Base-by-base conservation (phyloP, 2,113 vertebrate genomes). In the Coptodon rendalli region DNA sequence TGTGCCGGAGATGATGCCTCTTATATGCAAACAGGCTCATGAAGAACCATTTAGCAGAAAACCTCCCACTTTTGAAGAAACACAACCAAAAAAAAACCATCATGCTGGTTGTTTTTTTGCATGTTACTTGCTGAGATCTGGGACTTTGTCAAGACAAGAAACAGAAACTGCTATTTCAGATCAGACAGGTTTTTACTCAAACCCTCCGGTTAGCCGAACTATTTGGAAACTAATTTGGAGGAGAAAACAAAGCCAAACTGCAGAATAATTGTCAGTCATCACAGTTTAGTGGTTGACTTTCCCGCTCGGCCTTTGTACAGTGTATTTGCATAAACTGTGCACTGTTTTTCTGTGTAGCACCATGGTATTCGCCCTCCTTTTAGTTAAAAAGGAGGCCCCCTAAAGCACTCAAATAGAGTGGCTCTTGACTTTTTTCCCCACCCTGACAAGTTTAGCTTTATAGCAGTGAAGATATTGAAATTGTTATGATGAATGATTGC, bases 161-260 rank as follows among this genome's bases (percentile, higher is more conserved):
- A 78, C 16, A 31, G 71, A 78, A 78, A 50, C 80, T 38, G 54
- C 48, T 13, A 22, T 50, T 80, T 19, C 84, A 54, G n/a, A 56
- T 80, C 54, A 29, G 80, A 48, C 53, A 80, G 57, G 76, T 57
- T 86, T 71, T 83, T 0, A 59, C 34, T 63, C 50, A 89, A 86
- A 86, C 81, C 54, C 31, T 61, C 84, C 0, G 31, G 84, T 80
- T 40, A 83, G 31, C 34, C 7, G 6, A 80, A 71, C 19, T 52
- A 66, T 85, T 78, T 85, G 27, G 43, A 50, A 85, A 85, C 34
- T 43, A 85, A 61, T 68, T 81, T 38, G 17, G 38, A 82, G 50
- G 59, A 53, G n/a, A 87, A 89, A 63, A 85, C 57, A 43, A 83
- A 87, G 48, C 52, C 76, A 82, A 86, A 84, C 31, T 84, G 81